A percentile compares a stretch with the other conserved stretches of the same genome.
These are phyloP conservation scores for Hippocampus barbouri DNA, from an alignment of 2,113 vertebrate genomes.

Conservation along the genomic window DNA sequence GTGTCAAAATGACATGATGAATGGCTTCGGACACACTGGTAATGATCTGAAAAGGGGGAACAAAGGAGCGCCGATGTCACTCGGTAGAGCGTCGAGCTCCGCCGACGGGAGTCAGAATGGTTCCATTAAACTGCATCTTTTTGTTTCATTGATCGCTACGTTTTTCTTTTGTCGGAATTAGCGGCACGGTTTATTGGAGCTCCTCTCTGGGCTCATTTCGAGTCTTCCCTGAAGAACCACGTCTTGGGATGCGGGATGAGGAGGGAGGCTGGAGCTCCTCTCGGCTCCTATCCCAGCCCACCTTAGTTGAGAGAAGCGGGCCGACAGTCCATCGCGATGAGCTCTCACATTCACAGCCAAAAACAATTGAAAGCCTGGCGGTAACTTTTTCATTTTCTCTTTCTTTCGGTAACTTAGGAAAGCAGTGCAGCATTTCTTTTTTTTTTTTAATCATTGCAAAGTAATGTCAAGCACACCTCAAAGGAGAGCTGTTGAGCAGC, in stretches of 20 bases:
- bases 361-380: too few species aligned
- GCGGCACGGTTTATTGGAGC: background rate
- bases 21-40: slow-evolving; percentile 16
- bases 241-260: too few species aligned
- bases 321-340: too few species aligned
- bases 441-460: background rate
- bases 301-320: too few species aligned
- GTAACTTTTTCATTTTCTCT: too few species aligned
- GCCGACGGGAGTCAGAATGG: background rate
- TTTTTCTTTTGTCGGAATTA: too few species aligned
- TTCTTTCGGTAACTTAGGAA: background rate
- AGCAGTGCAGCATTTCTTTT: background rate
- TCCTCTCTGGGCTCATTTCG: background rate
- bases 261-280: too few species aligned
- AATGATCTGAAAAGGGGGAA: slow-evolving; percentile 18
- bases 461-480: background rate
- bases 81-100: background rate
- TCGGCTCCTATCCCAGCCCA: too few species aligned
- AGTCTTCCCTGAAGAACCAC: too few species aligned
- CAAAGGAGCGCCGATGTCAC: background rate
- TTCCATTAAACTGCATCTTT: background rate
- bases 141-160: background rate
- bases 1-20: slow-evolving; percentile 6
- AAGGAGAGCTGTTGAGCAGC: background rate
- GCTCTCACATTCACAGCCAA: too few species aligned